These are phyloP conservation scores for Perca fluviatilis DNA, from an alignment of 2,113 vertebrate genomes.

Conservation along the genomic window DNA sequence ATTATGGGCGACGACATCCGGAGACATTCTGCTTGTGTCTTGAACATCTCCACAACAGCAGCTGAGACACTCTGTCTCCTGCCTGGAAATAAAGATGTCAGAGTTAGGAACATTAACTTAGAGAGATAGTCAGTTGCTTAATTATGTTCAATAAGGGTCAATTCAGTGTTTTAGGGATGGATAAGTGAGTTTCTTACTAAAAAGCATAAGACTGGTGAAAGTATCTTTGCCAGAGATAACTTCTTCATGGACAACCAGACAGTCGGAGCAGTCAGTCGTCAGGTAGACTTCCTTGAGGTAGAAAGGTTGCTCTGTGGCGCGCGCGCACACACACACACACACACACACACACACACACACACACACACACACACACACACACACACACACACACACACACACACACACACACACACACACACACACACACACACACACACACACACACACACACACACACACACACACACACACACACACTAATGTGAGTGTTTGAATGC, in stretches of 20 bases:
- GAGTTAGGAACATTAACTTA: background rate
- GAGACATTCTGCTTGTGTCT: conserved; percentile 67
- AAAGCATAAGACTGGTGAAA: conserved; percentile 67
- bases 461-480: conserved; percentile 13
- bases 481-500: background rate
- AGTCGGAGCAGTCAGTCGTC: conserved; percentile 59
- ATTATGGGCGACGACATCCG: conserved; percentile 54
- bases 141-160: background rate
- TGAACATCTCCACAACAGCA: conserved; percentile 44
- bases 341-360: background rate
- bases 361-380: conserved; percentile 4
- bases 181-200: conserved; percentile 64
- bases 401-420: no score
- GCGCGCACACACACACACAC: background rate
- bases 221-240: conserved; percentile 42
- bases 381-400: no score
- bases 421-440: background rate
- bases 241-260: conserved; percentile 64
- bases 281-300: conserved; percentile 72
- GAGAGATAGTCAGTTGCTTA: background rate
- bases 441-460: background rate
- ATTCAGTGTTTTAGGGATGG: background rate
- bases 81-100: conserved; percentile 49
- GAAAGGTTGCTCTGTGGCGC: conserved; percentile 66
- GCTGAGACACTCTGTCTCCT: conserved; percentile 45